Conservation (phyloP, 2,888 invertebrate genomes). For the Drosophila heteroneura region DNA sequence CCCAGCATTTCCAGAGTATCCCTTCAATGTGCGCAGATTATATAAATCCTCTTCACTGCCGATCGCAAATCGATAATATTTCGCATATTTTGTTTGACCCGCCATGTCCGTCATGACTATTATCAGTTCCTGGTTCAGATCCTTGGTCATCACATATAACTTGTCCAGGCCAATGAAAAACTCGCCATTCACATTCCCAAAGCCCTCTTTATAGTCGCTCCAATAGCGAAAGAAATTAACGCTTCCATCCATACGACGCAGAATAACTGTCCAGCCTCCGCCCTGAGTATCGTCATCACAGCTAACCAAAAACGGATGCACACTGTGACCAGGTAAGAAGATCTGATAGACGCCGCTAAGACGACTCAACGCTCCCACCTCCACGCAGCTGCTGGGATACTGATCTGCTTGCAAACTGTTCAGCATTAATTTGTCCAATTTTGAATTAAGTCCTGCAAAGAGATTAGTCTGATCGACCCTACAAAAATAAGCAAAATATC, state of each 20-base stretch:
- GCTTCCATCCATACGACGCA: conserved; percentile 88
- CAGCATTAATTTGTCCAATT: background rate
- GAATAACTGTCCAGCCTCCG: conserved; percentile 90
- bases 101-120: conserved; percentile 88
- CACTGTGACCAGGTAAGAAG: conserved; percentile 86
- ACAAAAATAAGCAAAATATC: background rate
- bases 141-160: conserved; percentile 86
- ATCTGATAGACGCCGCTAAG: conserved; percentile 87
- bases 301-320: conserved; percentile 87
- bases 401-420: background rate
- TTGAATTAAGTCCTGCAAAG: conserved; percentile 7
- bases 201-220: conserved; percentile 87
- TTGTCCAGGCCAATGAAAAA: conserved; percentile 90
- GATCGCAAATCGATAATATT: conserved; percentile 88
- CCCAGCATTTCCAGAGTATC: conserved; percentile 88
- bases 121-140: conserved; percentile 86
- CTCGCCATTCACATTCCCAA: conserved; percentile 89
- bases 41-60: conserved; percentile 89
- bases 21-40: conserved; percentile 88
- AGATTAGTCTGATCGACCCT: background rate
- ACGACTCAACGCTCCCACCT: conserved; percentile 46
- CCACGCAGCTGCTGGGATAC: conserved; percentile 61
- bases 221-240: conserved; percentile 89
- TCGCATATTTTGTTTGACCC: conserved; percentile 87
- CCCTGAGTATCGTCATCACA: conserved; percentile 86